Evolutionary conservation across 2,113 vertebrate genomes (phyloP).

Genomic region (Strix uralensis): DNA sequence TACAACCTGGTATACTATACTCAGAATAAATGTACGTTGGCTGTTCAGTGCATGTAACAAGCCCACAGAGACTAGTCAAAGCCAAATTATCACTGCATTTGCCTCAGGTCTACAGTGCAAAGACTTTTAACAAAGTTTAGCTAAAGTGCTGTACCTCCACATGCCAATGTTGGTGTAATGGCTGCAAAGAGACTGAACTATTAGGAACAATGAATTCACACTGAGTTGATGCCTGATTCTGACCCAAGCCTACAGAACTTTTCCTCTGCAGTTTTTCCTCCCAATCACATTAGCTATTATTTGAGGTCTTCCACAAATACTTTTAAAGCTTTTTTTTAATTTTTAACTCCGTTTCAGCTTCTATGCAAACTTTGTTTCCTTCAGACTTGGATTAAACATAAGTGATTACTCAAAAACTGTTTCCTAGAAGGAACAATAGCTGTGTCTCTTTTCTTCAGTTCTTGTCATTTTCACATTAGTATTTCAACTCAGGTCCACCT

Average conservation of each 20-base stretch:
- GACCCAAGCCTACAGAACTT: neutral
- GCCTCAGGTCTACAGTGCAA: neutral
- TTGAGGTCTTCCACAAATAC: neutral
- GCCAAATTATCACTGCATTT: neutral
- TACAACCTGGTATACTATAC: neutral
- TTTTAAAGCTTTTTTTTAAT: neutral
- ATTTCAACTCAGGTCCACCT: neutral
- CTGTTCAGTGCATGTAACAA: neutral
- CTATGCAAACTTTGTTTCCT: neutral
- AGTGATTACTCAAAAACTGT: neutral
- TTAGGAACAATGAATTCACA: neutral
- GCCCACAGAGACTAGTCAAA: neutral
- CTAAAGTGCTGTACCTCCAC: rapidly evolving
- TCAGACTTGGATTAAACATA: neutral
- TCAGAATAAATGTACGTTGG: neutral
- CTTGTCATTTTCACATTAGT: neutral
- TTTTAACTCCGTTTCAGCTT: neutral
- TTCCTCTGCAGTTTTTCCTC: neutral
- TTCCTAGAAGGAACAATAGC: neutral
- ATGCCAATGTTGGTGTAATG: neutral
- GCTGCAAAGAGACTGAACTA: neutral
- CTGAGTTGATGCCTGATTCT: neutral
- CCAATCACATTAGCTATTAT: neutral
- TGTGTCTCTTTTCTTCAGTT: neutral
- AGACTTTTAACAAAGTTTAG: neutral